Evolutionary conservation across 64 coral and sea anemone species (phyloP).

Genomic region (Montipora foliosa): DNA sequence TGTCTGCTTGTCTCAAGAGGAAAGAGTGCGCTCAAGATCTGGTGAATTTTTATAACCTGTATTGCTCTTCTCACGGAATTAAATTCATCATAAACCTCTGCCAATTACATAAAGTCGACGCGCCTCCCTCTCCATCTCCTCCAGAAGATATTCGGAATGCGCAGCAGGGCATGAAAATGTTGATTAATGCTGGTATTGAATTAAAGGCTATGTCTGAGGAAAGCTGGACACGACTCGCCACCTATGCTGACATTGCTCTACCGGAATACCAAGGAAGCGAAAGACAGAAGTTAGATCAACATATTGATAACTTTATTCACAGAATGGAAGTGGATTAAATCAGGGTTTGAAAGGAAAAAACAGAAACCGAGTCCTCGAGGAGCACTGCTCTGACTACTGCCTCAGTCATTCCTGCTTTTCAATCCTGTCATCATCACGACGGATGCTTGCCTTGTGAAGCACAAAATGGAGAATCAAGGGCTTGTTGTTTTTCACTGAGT

Average conservation of each 20-base stretch:
- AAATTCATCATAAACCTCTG: slow-evolving; percentile 18
- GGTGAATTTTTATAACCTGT: background rate
- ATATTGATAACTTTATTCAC: background rate
- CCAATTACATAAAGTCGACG: slow-evolving; percentile 31
- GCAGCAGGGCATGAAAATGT: background rate
- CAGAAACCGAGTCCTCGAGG: too few species aligned
- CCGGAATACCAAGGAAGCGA: background rate
- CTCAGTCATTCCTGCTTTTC: too few species aligned
- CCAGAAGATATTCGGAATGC: background rate
- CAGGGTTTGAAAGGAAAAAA: background rate
- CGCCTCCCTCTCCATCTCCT: background rate
- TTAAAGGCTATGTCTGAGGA: slow-evolving; percentile 28
- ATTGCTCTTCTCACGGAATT: background rate
- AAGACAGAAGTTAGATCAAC: slow-evolving; percentile 22
- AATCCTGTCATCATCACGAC: too few species aligned
- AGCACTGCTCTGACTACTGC: too few species aligned
- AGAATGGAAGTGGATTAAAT: background rate
- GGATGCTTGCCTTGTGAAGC: too few species aligned
- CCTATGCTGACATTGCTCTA: background rate
- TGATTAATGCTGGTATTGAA: slow-evolving; percentile 21
- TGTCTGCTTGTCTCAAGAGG: background rate
- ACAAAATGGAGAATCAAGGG: too few species aligned
- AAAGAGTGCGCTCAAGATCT: slow-evolving; percentile 29
- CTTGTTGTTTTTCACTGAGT: too few species aligned
- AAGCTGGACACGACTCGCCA: slow-evolving; percentile 24